Conservation (phyloP, 2,888 invertebrate species). For the Lithophane socia region DNA sequence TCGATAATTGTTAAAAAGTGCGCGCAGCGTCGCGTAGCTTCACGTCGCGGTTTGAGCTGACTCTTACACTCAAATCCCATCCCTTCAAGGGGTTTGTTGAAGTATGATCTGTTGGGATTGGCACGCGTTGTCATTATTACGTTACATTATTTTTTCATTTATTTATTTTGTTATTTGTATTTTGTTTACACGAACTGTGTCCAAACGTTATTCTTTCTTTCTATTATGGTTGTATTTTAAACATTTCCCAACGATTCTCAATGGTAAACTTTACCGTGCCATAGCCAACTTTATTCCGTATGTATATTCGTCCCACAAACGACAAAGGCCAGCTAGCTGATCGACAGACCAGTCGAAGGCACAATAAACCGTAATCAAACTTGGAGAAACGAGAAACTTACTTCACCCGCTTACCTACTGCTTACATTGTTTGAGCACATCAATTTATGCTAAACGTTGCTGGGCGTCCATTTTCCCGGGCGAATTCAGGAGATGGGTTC, state of each 20-base stretch:
- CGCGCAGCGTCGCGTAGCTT: too few species aligned
- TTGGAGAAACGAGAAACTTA: slow-evolving; percentile 74
- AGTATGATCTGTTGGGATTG: too few species aligned
- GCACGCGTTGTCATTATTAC: too few species aligned
- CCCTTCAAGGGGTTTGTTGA: too few species aligned
- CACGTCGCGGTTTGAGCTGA: too few species aligned
- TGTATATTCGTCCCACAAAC: slow-evolving; percentile 47
- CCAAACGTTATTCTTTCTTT: too few species aligned
- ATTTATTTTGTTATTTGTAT: too few species aligned
- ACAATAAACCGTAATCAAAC: slow-evolving; percentile 79
- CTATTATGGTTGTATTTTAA: slow-evolving; percentile 10
- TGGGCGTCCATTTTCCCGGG: slow-evolving; percentile 26
- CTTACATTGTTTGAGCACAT: slow-evolving; percentile 70
- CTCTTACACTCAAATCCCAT: too few species aligned
- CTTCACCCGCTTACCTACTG: slow-evolving; percentile 64
- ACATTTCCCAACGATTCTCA: not conserved
- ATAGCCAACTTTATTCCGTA: slow-evolving; percentile 12
- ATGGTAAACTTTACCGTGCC: slow-evolving; percentile 6
- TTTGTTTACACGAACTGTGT: too few species aligned
- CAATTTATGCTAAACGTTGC: slow-evolving; percentile 65
- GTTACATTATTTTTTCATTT: too few species aligned
- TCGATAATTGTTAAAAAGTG: too few species aligned
- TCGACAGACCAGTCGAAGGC: slow-evolving; percentile 61
- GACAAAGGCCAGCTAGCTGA: slow-evolving; percentile 61
- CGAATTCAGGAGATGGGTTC: not conserved